These are phyloP conservation scores for Apis laboriosa DNA, from an alignment of 1,140 invertebrate genomes.

Conservation along the genomic window DNA sequence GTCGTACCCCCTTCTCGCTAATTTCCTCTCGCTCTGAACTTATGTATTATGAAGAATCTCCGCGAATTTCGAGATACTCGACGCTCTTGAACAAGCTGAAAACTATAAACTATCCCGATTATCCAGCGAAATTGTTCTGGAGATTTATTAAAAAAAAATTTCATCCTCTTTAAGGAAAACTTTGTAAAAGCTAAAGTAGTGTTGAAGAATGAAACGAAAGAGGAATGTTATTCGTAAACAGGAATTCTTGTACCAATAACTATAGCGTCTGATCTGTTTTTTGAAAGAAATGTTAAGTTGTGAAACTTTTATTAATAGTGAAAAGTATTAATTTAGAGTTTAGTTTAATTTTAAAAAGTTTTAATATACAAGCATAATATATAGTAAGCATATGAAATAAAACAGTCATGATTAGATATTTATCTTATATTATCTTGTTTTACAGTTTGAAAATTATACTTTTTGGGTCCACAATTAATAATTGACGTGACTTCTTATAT, in stretches of 20 bases:
- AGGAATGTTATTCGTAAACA: neutral
- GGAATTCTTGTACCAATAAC: neutral
- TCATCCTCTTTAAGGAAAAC: neutral
- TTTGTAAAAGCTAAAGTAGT: neutral
- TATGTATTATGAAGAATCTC: slow-evolving; percentile 17
- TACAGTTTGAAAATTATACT: too few relatives aligned
- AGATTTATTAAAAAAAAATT: slow-evolving; percentile 39
- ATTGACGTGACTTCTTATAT: too few relatives aligned
- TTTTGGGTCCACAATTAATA: too few relatives aligned
- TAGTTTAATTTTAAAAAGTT: too few relatives aligned
- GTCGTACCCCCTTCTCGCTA: neutral
- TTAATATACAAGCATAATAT: too few relatives aligned
- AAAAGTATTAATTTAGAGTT: too few relatives aligned
- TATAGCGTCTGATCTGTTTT: too few relatives aligned
- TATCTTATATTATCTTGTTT: too few relatives aligned
- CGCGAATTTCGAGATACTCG: slow-evolving; percentile 8
- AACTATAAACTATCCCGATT: neutral
- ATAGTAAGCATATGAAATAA: too few relatives aligned
- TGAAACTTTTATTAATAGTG: too few relatives aligned
- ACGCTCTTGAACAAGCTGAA: neutral
- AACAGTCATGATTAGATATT: too few relatives aligned
- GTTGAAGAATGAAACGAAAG: neutral
- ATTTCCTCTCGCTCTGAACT: slow-evolving; percentile 34
- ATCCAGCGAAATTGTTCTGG: too few relatives aligned
- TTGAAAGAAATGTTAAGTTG: neutral